Base-by-base conservation (phyloP, 1,140 invertebrate genomes). In the Saccostrea echinata region DNA sequence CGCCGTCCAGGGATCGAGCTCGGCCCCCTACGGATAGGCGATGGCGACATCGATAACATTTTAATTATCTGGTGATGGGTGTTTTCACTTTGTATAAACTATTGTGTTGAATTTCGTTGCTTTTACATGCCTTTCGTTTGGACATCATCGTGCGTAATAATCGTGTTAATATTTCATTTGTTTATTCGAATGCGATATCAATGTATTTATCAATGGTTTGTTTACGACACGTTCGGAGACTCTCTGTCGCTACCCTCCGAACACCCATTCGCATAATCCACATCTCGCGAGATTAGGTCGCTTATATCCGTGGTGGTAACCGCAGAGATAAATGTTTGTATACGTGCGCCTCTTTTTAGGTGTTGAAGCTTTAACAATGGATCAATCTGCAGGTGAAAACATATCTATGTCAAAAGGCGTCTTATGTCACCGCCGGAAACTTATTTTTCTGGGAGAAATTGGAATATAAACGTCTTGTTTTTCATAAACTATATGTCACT, bases 71-170 rank as follows among this genome's bases (percentile, higher is more conserved):
- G 6, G 30, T 76, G 68, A 76, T 76, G 24, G 27, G 68, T 30
- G 68, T 76, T 76, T 76, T 76, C 68, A 76, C 68, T 76, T 76
- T 76, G 68, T 76, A 76, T 76, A 27, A 76, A 76, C 68, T 33
- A 76, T 76, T 76, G 68, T 76, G 27, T 76, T 76, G 68, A 33
- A 30, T 33, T 76, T 76, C 68, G 16, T 33, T 27, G 27, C 27
- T 76, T 76, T 76, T 76, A 76, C 68, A 76, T 76, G 68, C 30
- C 27, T 76, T 76, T 16, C 24, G 27, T 30, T 76, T 76, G 68
- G 27, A 76, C 68, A 76, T 76, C 68, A 33, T 27, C 27, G 68
- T 76, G 68, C 24, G 68, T 76, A 76, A 76, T 76, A 76, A 76
- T 76, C 68, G 30, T 33, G 68, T 27, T 76, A 76, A 76, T 76